These are phyloP conservation scores for Drosophila orosa DNA, from an alignment of 1,140 invertebrate species.

Conservation along the genomic window DNA sequence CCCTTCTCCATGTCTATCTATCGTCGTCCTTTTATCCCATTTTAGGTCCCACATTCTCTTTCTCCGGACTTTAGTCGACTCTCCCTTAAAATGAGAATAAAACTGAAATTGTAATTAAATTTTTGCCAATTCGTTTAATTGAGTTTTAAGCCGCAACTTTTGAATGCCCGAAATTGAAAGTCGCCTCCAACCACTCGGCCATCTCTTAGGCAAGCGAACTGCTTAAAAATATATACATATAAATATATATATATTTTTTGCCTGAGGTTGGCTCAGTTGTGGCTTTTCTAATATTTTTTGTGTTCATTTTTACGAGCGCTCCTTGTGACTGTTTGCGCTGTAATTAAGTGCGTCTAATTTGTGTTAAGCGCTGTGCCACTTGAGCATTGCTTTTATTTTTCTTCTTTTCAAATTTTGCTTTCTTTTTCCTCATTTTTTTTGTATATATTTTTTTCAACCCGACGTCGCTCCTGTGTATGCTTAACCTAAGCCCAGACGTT, in stretches of 20 bases:
- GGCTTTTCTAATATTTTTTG: slow-evolving; percentile 31
- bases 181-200: slow-evolving; percentile 18
- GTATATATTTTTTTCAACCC: slow-evolving; percentile 18
- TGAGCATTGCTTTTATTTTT: slow-evolving; percentile 53
- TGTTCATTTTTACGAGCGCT: slow-evolving; percentile 60
- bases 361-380: slow-evolving; percentile 77
- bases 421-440: not conserved
- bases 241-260: slow-evolving; percentile 13
- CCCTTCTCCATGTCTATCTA: not conserved
- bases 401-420: slow-evolving; percentile 20
- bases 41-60: not conserved
- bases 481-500: slow-evolving; percentile 47
- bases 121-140: slow-evolving; percentile 78
- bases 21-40: not conserved
- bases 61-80: not conserved
- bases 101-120: slow-evolving; percentile 76
- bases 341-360: slow-evolving; percentile 83
- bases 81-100: slow-evolving; percentile 38
- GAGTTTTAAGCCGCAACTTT: slow-evolving; percentile 77
- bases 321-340: slow-evolving; percentile 70
- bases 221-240: slow-evolving; percentile 43
- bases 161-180: slow-evolving; percentile 60
- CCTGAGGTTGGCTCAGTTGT: slow-evolving; percentile 41
- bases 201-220: slow-evolving; percentile 17
- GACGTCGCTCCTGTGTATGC: slow-evolving; percentile 22